Evolutionary conservation across 2,113 vertebrate genomes (phyloP), one percentile per base, ranked within the genome.

Genomic region (Saccopteryx leptura): DNA sequence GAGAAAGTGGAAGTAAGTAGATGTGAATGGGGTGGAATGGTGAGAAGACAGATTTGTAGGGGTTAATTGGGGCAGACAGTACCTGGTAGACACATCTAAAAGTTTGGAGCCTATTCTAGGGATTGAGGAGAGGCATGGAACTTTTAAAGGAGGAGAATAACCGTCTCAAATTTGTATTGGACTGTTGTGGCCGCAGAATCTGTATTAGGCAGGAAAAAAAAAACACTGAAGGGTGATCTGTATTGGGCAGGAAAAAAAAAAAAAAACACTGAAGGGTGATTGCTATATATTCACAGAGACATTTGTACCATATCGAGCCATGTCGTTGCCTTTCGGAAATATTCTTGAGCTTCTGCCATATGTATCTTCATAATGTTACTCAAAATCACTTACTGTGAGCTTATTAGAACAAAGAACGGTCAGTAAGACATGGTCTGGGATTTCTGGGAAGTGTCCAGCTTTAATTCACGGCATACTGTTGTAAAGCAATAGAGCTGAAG

Each of bases 191-290:
- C 13, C 26, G 13, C 24, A 91, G 19, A 17, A 10, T 14, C 66
- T 26, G 46, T 9, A 39, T 39, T 76, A 71, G 48, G 7, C 7
- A 68, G 39, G 61, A 93, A 56, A 52, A 69, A 75, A 75, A 66
- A 54, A 58, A 26, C 13, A 7, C 1, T 2, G 4, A 14, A 23
- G 15, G 1, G 3, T 0, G 5, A 4, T 18, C 66, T 26, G 46
- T 9, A 39, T 39, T 76, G 76, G 48, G 7, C 7, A 68, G 39
- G 61, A 93, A 56, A 54, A 58, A 26, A 80, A 2, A 5, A 54
- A 69, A 23, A 71, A 66, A 56, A 2, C 13, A 7, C 1, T 2
- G 4, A 14, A 23, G 15, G 1, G 3, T 0, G 5, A 4, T 18
- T 26, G 15, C 21, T 65, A 19, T 15, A 4, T 11, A 6, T 4